Conservation (phyloP, 2,888 invertebrate genomes). For the Pyrrhosoma nymphula region DNA sequence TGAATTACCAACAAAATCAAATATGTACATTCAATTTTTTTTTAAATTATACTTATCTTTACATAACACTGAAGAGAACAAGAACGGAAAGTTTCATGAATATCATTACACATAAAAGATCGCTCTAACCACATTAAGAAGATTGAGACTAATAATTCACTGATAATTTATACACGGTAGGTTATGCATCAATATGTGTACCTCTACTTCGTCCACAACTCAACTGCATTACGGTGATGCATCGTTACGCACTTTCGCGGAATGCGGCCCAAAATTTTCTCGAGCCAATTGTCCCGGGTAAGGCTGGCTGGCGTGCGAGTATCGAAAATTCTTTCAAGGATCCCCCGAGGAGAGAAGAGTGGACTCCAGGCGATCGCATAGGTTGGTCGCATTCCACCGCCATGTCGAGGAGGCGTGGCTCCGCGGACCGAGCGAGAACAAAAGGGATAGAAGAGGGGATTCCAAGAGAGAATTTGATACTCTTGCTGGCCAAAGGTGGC, state of each 20-base stretch:
- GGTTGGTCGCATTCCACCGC: not conserved
- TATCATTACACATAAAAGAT: too few relatives aligned
- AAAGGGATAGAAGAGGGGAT: not conserved
- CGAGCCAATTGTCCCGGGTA: not conserved
- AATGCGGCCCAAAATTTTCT: not conserved
- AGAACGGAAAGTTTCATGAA: too few relatives aligned
- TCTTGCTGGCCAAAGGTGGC: not conserved
- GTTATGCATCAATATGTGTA: too few relatives aligned
- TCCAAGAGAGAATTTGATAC: not conserved
- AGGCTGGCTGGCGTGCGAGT: not conserved
- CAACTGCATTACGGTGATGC: not conserved
- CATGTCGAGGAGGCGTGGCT: not conserved
- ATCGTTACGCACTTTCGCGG: not conserved
- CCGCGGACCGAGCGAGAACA: not conserved
- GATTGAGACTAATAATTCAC: too few relatives aligned
- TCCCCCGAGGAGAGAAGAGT: not conserved
- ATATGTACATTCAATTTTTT: too few relatives aligned
- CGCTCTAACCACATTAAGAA: too few relatives aligned
- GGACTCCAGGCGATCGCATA: not conserved
- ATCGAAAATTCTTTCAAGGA: not conserved
- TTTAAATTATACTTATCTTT: too few relatives aligned
- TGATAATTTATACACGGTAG: too few relatives aligned
- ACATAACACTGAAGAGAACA: too few relatives aligned
- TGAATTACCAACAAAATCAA: too few relatives aligned
- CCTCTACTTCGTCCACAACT: not conserved